Evolutionary conservation across 2,113 vertebrate genomes (phyloP), one percentile per base, ranked within the genome.

Genomic region (Globicephala melas): DNA sequence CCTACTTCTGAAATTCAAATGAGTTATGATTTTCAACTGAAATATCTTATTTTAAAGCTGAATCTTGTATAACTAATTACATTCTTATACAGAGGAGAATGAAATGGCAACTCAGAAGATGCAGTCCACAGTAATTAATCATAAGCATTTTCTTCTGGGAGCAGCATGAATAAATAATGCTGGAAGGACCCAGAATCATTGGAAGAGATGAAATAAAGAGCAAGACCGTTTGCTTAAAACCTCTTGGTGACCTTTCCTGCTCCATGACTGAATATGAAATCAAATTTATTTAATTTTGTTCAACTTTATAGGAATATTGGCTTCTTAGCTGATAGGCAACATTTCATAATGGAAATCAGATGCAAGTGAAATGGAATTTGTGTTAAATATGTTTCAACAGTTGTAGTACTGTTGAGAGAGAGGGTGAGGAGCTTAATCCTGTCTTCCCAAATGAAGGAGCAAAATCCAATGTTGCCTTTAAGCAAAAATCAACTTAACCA

Each of bases 31-130:
- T 95, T 96, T 88, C 67, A 18, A 71, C 88, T 70, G 53, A 96
- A 96, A 73, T 33, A n/a, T 93, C 95, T 89, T 94, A 92, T 92
- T 95, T 89, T 94, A 92, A 97, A 94, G 44, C 79, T 82, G 76
- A 87, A 86, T 93, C 31, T 41, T 76, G 0, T 79, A 60, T 73
- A 62, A 91, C 77, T 95, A 65, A 55, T 87, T 94, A 84, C 88
- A 84, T 96, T 91, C 76, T 95, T 65, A 41, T 84, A 70, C 41
- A 55, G 80, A 92, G 31, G 62, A 74, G 92, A 82, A 68, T 95
- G n/a, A 47, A 82, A 68, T 58, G 74, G 53, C 68, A 90, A 2
- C 74, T 88, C 44, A 80, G 85, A 90, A 94, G 41, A 58, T 60
- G 4, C 41, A 91, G 65, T 26, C 73, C 36, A 6, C 5, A 12